A percentile compares a stretch with the other conserved stretches of the same genome.
These are phyloP conservation scores for Procambarus virginalis DNA, from an alignment of 1,140 invertebrate genomes.

Conservation along the genomic window DNA sequence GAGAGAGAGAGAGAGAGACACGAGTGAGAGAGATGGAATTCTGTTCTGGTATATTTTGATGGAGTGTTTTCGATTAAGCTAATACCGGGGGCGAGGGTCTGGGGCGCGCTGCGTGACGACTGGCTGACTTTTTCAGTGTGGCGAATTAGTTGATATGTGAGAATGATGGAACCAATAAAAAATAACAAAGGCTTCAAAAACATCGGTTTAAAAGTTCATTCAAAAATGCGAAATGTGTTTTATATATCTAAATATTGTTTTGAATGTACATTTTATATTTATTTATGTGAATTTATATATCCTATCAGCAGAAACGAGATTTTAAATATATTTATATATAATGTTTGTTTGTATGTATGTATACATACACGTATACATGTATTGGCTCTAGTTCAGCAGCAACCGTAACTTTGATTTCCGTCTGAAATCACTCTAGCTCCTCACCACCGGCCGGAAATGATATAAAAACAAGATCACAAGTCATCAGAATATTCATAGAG, in stretches of 20 bases:
- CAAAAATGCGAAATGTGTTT: slow-evolving; percentile 37
- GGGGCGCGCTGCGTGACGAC: slow-evolving; percentile 43
- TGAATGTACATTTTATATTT: not conserved
- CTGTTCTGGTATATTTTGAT: slow-evolving; percentile 60
- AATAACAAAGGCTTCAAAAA: slow-evolving; percentile 59
- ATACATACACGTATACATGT: not conserved
- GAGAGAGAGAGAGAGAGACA: slow-evolving; percentile 53
- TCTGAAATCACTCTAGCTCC: not conserved
- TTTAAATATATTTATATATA: not conserved
- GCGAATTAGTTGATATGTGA: slow-evolving; percentile 65
- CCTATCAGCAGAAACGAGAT: not conserved
- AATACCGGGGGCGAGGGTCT: slow-evolving; percentile 54
- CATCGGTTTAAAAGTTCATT: slow-evolving; percentile 50
- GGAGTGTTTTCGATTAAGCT: slow-evolving; percentile 65
- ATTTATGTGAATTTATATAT: not conserved
- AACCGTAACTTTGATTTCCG: not conserved
- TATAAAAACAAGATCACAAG: slow-evolving; percentile 43
- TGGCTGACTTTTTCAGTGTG: slow-evolving; percentile 42
- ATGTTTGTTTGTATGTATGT: not conserved
- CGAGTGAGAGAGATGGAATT: slow-evolving; percentile 24
- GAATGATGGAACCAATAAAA: slow-evolving; percentile 64
- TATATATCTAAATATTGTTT: slow-evolving; percentile 25
- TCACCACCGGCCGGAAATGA: slow-evolving; percentile 29
- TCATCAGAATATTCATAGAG: slow-evolving; percentile 46
- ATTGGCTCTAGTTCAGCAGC: not conserved